These are phyloP conservation scores for Siniperca knerii DNA, from an alignment of 2,113 vertebrate genomes.

Conservation along the genomic window DNA sequence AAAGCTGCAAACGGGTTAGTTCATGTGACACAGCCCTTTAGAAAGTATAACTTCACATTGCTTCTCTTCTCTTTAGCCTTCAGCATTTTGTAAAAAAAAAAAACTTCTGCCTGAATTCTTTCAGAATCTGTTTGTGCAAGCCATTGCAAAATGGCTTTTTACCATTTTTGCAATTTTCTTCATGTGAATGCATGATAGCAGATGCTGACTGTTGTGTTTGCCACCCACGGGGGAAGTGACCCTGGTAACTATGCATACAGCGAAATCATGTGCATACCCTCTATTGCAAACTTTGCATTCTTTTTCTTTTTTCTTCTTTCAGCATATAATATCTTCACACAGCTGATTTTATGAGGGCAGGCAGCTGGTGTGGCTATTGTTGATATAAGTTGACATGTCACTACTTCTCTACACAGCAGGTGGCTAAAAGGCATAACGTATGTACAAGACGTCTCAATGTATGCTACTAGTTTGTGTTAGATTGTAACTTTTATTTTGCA, in stretches of 20 bases:
- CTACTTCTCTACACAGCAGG: not conserved
- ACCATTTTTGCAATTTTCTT: constrained; percentile 30
- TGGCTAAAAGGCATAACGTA: not conserved
- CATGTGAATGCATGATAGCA: constrained; percentile 33
- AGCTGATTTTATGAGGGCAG: not conserved
- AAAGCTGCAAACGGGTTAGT: not conserved
- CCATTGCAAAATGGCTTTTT: constrained; percentile 14
- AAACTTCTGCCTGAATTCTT: constrained; percentile 12
- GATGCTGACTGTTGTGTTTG: constrained; percentile 40
- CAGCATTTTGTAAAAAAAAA: constrained; percentile 13
- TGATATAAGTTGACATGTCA: not conserved
- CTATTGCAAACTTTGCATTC: not conserved
- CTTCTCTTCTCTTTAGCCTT: constrained; percentile 16
- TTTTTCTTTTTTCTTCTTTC: not conserved
- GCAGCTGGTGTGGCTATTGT: not conserved
- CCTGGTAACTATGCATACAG: not conserved
- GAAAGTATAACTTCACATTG: not conserved
- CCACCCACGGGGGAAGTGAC: constrained; percentile 25
- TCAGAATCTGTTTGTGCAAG: constrained; percentile 25
- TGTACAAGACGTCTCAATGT: not conserved
- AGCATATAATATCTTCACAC: not conserved
- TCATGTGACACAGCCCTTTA: not conserved
- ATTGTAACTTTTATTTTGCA: not conserved
- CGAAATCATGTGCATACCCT: constrained; percentile 6
- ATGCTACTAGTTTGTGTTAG: not conserved